Percentiles rank a stretch among this genome's conserved stretches.
Evolutionary conservation across 2,888 invertebrate species (phyloP).

Genomic region (Heliconius cydno): DNA sequence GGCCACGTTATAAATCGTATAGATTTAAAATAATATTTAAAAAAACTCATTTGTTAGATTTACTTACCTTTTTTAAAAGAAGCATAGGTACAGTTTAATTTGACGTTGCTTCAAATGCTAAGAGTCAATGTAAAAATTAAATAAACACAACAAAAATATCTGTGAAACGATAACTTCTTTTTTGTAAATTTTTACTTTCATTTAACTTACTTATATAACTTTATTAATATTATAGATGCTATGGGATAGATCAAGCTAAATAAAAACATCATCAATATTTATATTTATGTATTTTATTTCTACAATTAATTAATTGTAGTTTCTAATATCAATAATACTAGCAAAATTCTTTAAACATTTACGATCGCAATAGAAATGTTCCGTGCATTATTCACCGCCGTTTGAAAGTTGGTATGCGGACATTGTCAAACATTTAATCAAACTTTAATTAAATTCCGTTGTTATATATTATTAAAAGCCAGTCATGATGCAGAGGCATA

Average conservation of each 20-base stretch:
- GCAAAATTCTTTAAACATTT: not conserved
- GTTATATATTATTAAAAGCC: not conserved
- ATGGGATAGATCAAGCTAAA: not conserved
- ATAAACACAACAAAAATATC: not conserved
- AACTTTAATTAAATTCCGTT: slow-evolving; percentile 30
- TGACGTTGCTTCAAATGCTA: not conserved
- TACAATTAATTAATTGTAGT: not conserved
- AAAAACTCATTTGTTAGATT: not conserved
- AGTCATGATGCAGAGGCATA: too few species aligned
- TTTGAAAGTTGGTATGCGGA: slow-evolving; percentile 11
- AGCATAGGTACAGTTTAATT: not conserved
- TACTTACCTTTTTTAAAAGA: not conserved
- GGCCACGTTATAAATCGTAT: not conserved
- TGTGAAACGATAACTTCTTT: not conserved
- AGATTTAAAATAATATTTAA: not conserved
- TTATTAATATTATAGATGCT: too few species aligned
- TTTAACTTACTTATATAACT: not conserved
- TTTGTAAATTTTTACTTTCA: not conserved
- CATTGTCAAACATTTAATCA: slow-evolving; percentile 30
- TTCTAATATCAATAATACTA: not conserved
- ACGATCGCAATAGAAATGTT: slow-evolving; percentile 18
- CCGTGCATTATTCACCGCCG: slow-evolving; percentile 5
- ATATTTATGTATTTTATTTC: not conserved
- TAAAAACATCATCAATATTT: not conserved
- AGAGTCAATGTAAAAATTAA: not conserved